Evolutionary conservation across 2,888 invertebrate genomes (phyloP), one percentile per base, ranked within the genome.

Genomic region (Hirtodrosophila trivittata): DNA sequence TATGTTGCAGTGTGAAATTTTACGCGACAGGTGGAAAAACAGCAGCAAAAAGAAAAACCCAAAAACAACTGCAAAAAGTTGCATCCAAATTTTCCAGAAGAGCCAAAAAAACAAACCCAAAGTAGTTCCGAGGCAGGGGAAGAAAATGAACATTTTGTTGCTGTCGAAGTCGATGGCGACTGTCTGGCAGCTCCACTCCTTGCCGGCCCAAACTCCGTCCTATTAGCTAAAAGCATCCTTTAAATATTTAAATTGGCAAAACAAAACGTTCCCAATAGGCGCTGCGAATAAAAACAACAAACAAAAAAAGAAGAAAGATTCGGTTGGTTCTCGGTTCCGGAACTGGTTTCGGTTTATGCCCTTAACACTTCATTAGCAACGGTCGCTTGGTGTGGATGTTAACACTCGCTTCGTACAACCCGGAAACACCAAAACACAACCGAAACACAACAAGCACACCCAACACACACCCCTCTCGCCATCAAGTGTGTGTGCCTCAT

Each of bases 1-100:
- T 81, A 81, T 86, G 85, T 81, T 86, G 60, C 82, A 71, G 84
- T 77, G 84, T 74, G 77, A 80, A 86, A 84, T 80, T 86, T 84
- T 66, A 74, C 77, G 82, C 86, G 86, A 71, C 81, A 86, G 86
- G 85, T 81, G 82, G 75, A 86, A 86, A 82, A 78, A 68, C 55
- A 64, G 43, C 41, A 39, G 50, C 33, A 30, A 52, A 66, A 73
- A 38, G 14, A 21, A 14, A 18, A 18, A n/a, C 13, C 7, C 33
- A 28, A 13, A 42, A 7, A 12, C 3, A 51, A 71, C 57, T 49
- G 46, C 59, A 58, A 62, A 84, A 85, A 75, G 60, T 82, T 82
- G 70, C 43, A 78, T 67, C 72, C 58, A 77, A 84, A 74, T 74
- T 80, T 57, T 21, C 25, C 18, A 49, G 5, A 1, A 6, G 9